Percentiles rank a stretch among this genome's conserved stretches.
phyloP scores from a whole-genome alignment of 92 coral and sea anemone species.

The Meandrina meandrites region DNA sequence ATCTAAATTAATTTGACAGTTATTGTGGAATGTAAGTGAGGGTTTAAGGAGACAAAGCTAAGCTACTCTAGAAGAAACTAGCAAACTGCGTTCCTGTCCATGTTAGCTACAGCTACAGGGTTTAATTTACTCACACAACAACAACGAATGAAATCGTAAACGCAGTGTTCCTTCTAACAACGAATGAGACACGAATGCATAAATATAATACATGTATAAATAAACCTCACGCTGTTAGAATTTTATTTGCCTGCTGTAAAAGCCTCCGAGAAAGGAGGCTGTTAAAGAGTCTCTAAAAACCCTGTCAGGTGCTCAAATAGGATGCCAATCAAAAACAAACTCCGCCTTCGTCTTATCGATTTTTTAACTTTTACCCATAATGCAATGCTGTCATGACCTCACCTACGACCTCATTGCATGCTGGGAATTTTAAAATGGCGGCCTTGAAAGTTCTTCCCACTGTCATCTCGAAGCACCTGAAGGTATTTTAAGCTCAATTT shows the following conservation, averaged over 20 bases:
- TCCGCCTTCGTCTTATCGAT: no score
- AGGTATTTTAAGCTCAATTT: background rate
- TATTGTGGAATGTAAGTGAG: background rate
- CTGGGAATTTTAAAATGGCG: constrained; percentile 19
- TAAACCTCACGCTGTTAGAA: no score
- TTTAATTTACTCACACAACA: background rate
- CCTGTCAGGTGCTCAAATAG: no score
- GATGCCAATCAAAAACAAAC: no score
- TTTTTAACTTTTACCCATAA: background rate
- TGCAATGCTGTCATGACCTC: background rate
- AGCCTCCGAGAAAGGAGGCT: no score
- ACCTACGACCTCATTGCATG: background rate
- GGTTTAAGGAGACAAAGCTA: background rate
- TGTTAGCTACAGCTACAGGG: background rate
- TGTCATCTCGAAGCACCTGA: no score
- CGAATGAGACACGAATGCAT: background rate
- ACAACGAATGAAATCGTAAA: no score
- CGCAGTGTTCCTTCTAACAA: no score
- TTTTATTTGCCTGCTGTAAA: background rate
- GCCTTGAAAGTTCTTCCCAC: no score
- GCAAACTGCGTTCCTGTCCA: background rate
- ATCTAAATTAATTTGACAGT: background rate
- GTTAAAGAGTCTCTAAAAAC: no score
- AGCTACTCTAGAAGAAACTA: no score
- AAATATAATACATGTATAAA: background rate